Conservation (phyloP, 2,888 invertebrate genomes). For the Parascotia fuliginaria region DNA sequence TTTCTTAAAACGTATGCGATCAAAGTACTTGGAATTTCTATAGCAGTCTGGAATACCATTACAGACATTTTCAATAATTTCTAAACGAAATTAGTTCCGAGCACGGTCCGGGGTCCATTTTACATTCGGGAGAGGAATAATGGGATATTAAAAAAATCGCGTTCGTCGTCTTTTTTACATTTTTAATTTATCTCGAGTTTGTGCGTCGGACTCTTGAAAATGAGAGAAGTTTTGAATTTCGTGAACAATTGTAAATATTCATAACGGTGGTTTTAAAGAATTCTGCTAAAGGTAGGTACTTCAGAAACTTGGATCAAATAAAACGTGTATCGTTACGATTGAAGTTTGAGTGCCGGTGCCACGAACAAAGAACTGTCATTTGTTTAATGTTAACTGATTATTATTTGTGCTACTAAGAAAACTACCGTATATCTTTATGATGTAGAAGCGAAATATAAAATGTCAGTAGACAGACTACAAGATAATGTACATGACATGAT, state of each 20-base stretch:
- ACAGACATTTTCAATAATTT: constrained; percentile 47
- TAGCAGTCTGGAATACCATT: constrained; percentile 41
- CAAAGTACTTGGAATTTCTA: constrained; percentile 46
- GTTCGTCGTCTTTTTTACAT: constrained; percentile 37
- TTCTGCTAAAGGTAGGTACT: constrained; percentile 10
- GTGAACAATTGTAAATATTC: constrained; percentile 42
- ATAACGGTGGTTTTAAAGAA: constrained; percentile 22
- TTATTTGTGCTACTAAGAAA: constrained; percentile 7
- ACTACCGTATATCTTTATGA: constrained; percentile 3
- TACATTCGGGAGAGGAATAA: constrained; percentile 29
- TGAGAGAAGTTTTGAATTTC: constrained; percentile 40
- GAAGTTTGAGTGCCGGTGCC: constrained; percentile 26
- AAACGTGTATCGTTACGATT: constrained; percentile 37
- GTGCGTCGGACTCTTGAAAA: constrained; percentile 26
- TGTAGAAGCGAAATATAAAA: too few species aligned
- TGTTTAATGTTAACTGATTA: constrained; percentile 16
- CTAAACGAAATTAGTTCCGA: constrained; percentile 48
- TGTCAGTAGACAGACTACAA: too few species aligned
- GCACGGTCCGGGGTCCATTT: constrained; percentile 32
- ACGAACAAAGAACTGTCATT: constrained; percentile 12
- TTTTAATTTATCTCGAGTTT: constrained; percentile 51
- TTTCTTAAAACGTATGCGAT: constrained; percentile 43
- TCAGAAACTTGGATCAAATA: constrained; percentile 35
- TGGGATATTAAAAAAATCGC: constrained; percentile 43
- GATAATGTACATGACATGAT: too few species aligned